phyloP scores from a whole-genome alignment of 1,140 invertebrate species.

The Dinothrombium tinctorium region DNA sequence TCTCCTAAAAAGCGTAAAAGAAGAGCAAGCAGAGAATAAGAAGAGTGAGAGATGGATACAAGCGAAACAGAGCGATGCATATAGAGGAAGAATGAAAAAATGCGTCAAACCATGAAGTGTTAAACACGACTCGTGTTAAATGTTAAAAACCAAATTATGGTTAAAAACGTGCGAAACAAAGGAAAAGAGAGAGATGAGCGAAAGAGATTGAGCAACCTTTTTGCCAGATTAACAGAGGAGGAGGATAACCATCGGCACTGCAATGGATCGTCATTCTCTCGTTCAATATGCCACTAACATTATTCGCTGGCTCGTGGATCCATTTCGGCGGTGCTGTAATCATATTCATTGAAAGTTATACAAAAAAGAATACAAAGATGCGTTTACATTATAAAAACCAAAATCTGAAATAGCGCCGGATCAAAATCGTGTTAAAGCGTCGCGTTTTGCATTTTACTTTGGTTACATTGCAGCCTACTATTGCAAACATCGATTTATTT shows the following conservation, averaged over 20 bases:
- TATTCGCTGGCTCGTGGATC: background rate
- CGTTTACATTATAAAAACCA: no score
- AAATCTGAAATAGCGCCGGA: no score
- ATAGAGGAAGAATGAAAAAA: background rate
- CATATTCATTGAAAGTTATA: no score
- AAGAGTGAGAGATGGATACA: background rate
- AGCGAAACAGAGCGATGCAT: background rate
- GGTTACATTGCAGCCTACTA: no score
- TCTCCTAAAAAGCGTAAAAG: background rate
- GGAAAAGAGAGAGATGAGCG: background rate
- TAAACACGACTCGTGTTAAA: background rate
- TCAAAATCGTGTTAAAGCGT: no score
- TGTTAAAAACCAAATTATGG: background rate
- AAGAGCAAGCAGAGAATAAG: background rate
- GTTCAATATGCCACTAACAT: background rate
- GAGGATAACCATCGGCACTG: conserved; percentile 52
- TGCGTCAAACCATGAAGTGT: background rate
- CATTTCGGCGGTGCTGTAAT: background rate
- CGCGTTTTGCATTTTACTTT: no score
- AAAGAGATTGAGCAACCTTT: conserved; percentile 21
- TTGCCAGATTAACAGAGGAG: conserved; percentile 66
- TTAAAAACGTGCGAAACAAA: background rate
- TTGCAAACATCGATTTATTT: no score
- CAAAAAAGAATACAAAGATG: no score
- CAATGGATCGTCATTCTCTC: conserved; percentile 41